phyloP scores from a whole-genome alignment of 2,888 invertebrate genomes.

The Liopterus haemorrhoidalis region DNA sequence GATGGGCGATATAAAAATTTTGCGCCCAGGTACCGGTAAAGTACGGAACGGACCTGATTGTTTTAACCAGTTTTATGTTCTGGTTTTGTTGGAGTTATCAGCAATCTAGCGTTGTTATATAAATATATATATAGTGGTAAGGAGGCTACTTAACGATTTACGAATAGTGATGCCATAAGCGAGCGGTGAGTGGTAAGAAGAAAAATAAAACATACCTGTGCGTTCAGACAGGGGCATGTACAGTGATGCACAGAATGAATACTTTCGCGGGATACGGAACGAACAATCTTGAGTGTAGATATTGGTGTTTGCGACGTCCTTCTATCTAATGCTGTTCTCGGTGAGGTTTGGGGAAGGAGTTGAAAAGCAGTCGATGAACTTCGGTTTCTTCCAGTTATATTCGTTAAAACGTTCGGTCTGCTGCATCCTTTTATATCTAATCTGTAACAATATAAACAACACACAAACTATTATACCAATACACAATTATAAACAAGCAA shows the following conservation, averaged over 20 bases:
- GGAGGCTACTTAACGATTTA: background rate
- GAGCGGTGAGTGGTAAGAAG: too few relatives aligned
- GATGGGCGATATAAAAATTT: too few relatives aligned
- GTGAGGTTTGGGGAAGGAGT: conserved; percentile 57
- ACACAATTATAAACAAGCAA: background rate
- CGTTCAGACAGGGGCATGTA: conserved; percentile 53
- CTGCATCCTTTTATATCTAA: conserved; percentile 46
- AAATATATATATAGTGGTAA: background rate
- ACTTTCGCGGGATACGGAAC: conserved; percentile 79
- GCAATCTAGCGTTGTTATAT: too few relatives aligned
- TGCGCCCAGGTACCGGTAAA: too few relatives aligned
- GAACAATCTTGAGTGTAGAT: conserved; percentile 69
- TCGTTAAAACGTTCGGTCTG: conserved; percentile 45
- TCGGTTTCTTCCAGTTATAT: conserved; percentile 49
- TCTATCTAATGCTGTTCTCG: conserved; percentile 57
- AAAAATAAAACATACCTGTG: conserved; percentile 42
- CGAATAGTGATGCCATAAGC: background rate
- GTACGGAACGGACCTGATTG: too few relatives aligned
- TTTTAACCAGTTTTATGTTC: too few relatives aligned
- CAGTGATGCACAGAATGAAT: conserved; percentile 67
- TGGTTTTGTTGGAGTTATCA: too few relatives aligned
- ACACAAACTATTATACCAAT: background rate
- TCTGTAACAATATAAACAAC: conserved; percentile 34
- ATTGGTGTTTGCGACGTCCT: conserved; percentile 76
- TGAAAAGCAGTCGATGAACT: conserved; percentile 62